Percentiles rank a stretch among this genome's conserved stretches.
Evolutionary conservation across 1,140 invertebrate genomes (phyloP).

Genomic region (Meloidogyne hapla): DNA sequence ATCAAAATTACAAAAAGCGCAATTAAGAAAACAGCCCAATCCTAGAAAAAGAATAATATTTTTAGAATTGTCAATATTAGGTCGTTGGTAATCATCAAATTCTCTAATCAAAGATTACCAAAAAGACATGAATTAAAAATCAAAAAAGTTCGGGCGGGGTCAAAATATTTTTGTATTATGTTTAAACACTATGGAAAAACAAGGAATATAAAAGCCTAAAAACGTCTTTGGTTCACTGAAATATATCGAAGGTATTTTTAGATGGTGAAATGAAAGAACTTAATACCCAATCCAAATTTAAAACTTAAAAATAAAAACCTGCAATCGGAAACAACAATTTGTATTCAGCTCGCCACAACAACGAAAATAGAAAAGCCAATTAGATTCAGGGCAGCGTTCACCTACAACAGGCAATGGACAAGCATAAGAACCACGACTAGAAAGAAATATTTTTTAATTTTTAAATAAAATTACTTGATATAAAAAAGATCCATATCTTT

Average conservation of each 20-base stretch:
- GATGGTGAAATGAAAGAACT: too few relatives aligned
- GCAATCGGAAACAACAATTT: conserved; percentile 34
- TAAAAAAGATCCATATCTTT: conserved; percentile 6
- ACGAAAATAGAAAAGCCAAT: conserved; percentile 44
- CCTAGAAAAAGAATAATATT: conserved; percentile 22
- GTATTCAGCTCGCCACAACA: conserved; percentile 47
- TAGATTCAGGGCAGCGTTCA: conserved; percentile 41
- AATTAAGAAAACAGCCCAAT: conserved; percentile 42
- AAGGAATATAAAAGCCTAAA: too few relatives aligned
- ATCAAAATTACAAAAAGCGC: conserved; percentile 41
- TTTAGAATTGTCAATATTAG: conserved; percentile 1
- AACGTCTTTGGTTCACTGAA: too few relatives aligned
- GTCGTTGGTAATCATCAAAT: too few relatives aligned
- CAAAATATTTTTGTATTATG: too few relatives aligned
- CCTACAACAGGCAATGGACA: conserved; percentile 48
- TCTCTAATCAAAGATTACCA: too few relatives aligned
- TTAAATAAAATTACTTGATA: not conserved
- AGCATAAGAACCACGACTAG: conserved; percentile 30
- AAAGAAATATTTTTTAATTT: conserved; percentile 10
- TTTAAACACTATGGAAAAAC: too few relatives aligned
- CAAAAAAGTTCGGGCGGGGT: too few relatives aligned
- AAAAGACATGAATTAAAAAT: too few relatives aligned
- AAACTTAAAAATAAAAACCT: conserved; percentile 3
- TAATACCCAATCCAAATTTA: too few relatives aligned
- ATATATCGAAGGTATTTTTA: too few relatives aligned